phyloP scores from a whole-genome alignment of 1,140 invertebrate genomes.

The Lethocerus indicus region DNA sequence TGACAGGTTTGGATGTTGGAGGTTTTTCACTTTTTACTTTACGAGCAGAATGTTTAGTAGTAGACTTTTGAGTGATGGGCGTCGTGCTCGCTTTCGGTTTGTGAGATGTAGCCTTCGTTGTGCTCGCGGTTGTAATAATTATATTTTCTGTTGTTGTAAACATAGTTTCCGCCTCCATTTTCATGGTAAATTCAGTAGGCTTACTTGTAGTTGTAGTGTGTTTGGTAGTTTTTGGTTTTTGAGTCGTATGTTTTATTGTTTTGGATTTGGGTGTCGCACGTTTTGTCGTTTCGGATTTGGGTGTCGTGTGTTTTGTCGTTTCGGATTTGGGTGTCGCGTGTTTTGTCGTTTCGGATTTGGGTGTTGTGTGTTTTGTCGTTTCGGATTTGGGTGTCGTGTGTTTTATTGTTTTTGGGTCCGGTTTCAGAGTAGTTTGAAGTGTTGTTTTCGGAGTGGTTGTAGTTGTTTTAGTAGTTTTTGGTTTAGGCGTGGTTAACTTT shows the following conservation, averaged over 20 bases:
- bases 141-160: slow-evolving; percentile 4
- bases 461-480: slow-evolving; percentile 11
- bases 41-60: slow-evolving; percentile 1
- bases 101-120: slow-evolving; percentile 1
- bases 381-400: slow-evolving; percentile 1
- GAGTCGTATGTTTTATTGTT: slow-evolving; percentile 9
- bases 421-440: slow-evolving; percentile 5
- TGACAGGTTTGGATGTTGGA: neutral
- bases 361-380: slow-evolving; percentile 1
- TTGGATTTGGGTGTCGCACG: slow-evolving; percentile 10
- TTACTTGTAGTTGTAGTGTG: slow-evolving; percentile 10
- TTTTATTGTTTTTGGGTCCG: slow-evolving; percentile 3
- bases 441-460: slow-evolving; percentile 6
- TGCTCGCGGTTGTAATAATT: slow-evolving; percentile 2
- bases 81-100: slow-evolving; percentile 12
- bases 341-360: slow-evolving; percentile 5
- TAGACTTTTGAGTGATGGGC: slow-evolving; percentile 2
- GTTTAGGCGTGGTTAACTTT: slow-evolving; percentile 3
- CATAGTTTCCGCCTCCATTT: slow-evolving; percentile 8
- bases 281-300: slow-evolving; percentile 10
- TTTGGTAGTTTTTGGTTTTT: slow-evolving; percentile 9
- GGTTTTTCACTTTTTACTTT: no score
- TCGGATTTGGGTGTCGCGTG: slow-evolving; percentile 1
- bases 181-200: slow-evolving; percentile 5
- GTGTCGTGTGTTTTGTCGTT: slow-evolving; percentile 5